phyloP scores from a whole-genome alignment of 2,797 vertebrate species.

The Apodemus agrarius region DNA sequence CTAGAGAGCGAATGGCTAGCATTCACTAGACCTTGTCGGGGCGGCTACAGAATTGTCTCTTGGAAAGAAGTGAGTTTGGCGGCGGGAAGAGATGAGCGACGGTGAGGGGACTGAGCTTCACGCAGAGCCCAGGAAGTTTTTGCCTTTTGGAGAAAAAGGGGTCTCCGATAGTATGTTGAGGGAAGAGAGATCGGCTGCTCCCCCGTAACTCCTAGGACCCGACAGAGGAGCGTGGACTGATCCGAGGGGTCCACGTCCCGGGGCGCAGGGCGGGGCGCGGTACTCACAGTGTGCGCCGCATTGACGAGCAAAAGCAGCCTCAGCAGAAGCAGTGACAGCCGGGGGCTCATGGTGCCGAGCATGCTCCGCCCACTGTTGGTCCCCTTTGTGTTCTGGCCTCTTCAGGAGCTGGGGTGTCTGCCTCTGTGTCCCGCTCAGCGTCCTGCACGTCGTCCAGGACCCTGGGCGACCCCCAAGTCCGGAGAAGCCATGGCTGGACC shows the following conservation, averaged over 20 bases:
- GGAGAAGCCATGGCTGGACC: neutral
- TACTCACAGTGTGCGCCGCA: constrained; percentile 81
- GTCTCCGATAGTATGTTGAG: neutral
- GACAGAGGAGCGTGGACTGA: too few relatives aligned
- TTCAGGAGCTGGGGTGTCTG: neutral
- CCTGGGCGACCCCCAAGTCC: neutral
- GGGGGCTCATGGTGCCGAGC: neutral
- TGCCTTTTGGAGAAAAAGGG: neutral
- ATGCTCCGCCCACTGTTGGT: neutral
- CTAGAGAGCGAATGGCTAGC: neutral
- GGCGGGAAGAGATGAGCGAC: too few relatives aligned
- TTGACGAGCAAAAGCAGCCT: constrained; percentile 71
- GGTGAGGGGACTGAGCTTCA: too few relatives aligned
- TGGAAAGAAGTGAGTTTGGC: neutral
- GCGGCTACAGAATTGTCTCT: neutral
- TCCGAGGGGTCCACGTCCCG: rapidly evolving
- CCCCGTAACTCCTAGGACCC: rapidly evolving
- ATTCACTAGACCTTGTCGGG: neutral
- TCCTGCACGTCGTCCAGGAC: neutral
- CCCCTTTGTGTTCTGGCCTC: rapidly evolving
- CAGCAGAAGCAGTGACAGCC: constrained; percentile 59
- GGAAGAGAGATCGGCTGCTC: rapidly evolving
- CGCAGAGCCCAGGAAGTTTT: neutral
- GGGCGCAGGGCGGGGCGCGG: neutral
- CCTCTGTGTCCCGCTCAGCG: neutral